Percentiles rank a stretch among this genome's conserved stretches.
Evolutionary conservation across 2,888 invertebrate species (phyloP).

Genomic region (Drosophila robusta): DNA sequence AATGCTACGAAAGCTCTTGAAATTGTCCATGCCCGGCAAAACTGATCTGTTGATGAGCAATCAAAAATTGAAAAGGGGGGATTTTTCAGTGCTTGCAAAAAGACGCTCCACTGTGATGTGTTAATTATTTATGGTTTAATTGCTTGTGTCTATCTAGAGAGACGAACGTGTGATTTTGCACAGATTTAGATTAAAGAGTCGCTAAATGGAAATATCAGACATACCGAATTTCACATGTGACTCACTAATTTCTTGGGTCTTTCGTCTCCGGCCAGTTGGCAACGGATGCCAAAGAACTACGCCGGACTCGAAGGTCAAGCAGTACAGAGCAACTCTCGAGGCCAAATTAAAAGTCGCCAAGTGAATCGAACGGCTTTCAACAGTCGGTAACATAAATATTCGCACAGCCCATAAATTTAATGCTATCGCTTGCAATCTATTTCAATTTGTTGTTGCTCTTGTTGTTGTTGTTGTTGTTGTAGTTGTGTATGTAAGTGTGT

Average conservation of each 20-base stretch:
- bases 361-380: slow-evolving; percentile 35
- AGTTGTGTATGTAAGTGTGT: slow-evolving; percentile 52
- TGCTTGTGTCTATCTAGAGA: slow-evolving; percentile 22
- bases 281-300: slow-evolving; percentile 46
- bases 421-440: slow-evolving; percentile 65
- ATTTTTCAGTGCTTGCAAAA: background rate
- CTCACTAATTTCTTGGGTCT: slow-evolving; percentile 33
- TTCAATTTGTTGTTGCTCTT: slow-evolving; percentile 50
- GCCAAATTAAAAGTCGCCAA: slow-evolving; percentile 33
- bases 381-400: slow-evolving; percentile 59
- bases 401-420: slow-evolving; percentile 64
- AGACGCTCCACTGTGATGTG: slow-evolving; percentile 21
- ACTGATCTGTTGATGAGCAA: slow-evolving; percentile 35
- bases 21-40: slow-evolving; percentile 36
- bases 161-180: slow-evolving; percentile 9
- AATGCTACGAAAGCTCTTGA: slow-evolving; percentile 35
- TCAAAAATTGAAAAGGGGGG: background rate
- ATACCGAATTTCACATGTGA: slow-evolving; percentile 41
- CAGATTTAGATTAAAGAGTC: slow-evolving; percentile 11
- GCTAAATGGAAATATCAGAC: slow-evolving; percentile 38
- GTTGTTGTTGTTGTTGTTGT: slow-evolving; percentile 14
- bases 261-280: slow-evolving; percentile 9
- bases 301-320: slow-evolving; percentile 52
- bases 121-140: slow-evolving; percentile 42
- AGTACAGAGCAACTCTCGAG: slow-evolving; percentile 31